Base-by-base conservation (phyloP, 2,888 invertebrate species). In the Catonia carolina region DNA sequence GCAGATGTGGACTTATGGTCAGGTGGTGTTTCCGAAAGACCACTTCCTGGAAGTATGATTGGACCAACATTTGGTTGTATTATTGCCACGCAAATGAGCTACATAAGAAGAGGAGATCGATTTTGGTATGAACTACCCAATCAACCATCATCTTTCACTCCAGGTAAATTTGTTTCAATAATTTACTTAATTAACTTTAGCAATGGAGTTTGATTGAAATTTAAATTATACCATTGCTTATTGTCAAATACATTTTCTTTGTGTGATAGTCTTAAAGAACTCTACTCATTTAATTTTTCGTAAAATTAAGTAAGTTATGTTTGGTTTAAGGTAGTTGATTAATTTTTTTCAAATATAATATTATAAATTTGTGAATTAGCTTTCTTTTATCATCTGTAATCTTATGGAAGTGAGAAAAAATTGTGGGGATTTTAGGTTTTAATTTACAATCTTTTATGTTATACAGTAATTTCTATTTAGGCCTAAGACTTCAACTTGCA, bases 71-170 rank as follows among this genome's bases (percentile, higher is more conserved):
- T 95, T 70, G 91, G 93, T 53, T 96, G 95, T 70, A 78, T 96
- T 61, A 92, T 96, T 67, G 95, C 92, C 20, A 89, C 90, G 22
- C 94, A 95, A 73, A 92, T 95, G 76, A 89, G 89, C 67, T 89
- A 91, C 69, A 81, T 90, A 1, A 81, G 92, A 71, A 79, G 89
- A 64, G 92, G 93, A 62, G 95, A 96, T 74, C 81, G 95, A 71
- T 95, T 94, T 73, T 96, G 94, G 94, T 95, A 90, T 69, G 94
- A 94, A 73, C 76, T 93, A 58, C 88, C 89, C 23, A 88, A 92
- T 70, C 92, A 91, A 73, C 93, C 93, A 0, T 92, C 93, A 20
- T 88, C 91, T 2, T 94, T 94, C 73, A 89, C 89, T 6, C 84
- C 73, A 62, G 77, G 78, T 78, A 67, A 66, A 61, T 27, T 27